phyloP scores from a whole-genome alignment of 2,113 vertebrate genomes.

The Eptesicus fuscus region DNA sequence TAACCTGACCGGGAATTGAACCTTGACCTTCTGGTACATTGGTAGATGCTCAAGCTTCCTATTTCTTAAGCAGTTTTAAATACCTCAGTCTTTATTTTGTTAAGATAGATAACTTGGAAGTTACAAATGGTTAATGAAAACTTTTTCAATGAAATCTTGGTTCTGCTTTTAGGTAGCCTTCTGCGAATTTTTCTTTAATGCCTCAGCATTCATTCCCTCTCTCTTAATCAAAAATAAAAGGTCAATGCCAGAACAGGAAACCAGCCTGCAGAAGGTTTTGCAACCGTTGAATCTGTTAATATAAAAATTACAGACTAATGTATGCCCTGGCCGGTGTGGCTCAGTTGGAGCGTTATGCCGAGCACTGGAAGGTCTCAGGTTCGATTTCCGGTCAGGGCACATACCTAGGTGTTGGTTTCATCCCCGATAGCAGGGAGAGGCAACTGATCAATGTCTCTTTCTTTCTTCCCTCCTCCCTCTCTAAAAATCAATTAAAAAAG shows the following conservation, averaged over 20 bases:
- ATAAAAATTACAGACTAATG: background rate
- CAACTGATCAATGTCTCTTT: too few species aligned
- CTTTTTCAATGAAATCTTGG: background rate
- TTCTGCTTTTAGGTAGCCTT: conserved; percentile 4
- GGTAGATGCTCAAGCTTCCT: background rate
- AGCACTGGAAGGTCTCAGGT: too few species aligned
- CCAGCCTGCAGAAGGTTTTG: background rate
- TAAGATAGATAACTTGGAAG: background rate
- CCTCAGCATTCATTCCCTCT: background rate
- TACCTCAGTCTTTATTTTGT: background rate
- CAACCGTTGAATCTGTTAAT: background rate
- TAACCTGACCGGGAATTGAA: too few species aligned
- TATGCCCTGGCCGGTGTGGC: too few species aligned
- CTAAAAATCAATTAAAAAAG: too few species aligned
- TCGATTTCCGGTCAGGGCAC: too few species aligned
- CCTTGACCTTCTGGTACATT: too few species aligned
- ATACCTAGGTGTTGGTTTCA: too few species aligned
- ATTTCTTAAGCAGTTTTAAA: conserved; percentile 8
- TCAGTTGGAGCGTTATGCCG: too few species aligned
- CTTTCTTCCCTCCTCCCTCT: too few species aligned
- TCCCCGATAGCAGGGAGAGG: too few species aligned
- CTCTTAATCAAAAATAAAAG: conserved; percentile 1
- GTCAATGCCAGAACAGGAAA: background rate
- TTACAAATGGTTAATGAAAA: conserved; percentile 33
- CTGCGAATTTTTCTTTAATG: background rate